phyloP scores from a whole-genome alignment of 2,797 vertebrate genomes.

The Anguilla marmorata region DNA sequence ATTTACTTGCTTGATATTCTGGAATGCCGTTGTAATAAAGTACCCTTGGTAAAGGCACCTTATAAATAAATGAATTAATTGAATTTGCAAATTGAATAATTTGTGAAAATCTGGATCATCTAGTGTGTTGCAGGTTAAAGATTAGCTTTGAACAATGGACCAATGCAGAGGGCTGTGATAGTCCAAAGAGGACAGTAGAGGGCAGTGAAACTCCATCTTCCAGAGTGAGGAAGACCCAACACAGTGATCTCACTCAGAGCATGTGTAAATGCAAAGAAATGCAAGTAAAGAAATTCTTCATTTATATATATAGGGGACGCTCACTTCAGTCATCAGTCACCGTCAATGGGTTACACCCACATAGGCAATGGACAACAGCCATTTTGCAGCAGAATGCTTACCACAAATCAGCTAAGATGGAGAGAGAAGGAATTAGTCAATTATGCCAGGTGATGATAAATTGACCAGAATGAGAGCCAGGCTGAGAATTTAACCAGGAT shows the following conservation, averaged over 20 bases:
- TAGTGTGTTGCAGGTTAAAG: neutral
- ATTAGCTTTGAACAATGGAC: neutral
- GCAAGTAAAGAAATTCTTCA: neutral
- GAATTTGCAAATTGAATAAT: neutral
- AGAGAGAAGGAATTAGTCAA: no score
- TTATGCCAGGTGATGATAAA: no score
- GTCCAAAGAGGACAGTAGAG: constrained; percentile 44
- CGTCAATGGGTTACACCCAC: no score
- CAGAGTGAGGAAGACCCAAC: neutral
- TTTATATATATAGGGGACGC: neutral
- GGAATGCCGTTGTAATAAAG: neutral
- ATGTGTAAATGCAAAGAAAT: neutral
- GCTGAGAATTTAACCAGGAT: no score
- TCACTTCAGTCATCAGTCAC: no score
- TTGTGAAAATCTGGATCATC: neutral
- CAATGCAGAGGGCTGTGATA: neutral
- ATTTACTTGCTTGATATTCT: neutral
- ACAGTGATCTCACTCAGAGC: neutral
- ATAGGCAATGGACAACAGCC: no score
- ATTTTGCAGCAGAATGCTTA: no score
- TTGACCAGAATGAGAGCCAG: no score
- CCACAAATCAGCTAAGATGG: no score
- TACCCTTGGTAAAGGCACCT: neutral
- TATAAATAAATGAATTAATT: neutral
- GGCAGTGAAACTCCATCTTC: constrained; percentile 36